Conservation (phyloP, 2,113 vertebrate genomes). For the Myrmophylax atrothorax region DNA sequence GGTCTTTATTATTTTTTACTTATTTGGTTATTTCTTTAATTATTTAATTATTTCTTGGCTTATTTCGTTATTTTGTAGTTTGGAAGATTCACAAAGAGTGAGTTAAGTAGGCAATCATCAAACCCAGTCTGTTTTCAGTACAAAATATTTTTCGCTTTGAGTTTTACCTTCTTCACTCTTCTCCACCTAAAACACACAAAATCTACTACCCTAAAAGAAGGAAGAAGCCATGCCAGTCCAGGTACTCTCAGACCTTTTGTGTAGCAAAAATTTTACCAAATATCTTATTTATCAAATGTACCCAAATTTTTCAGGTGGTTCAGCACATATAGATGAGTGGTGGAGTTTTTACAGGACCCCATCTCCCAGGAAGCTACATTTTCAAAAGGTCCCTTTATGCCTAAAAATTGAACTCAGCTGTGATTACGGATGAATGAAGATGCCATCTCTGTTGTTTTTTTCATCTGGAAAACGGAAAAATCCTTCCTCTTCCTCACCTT, state of each 20-base stretch:
- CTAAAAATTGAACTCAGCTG: not conserved
- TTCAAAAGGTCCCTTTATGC: not conserved
- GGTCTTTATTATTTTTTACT: not conserved
- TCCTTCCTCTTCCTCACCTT: not conserved
- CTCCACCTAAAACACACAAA: not conserved
- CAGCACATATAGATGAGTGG: fast-evolving
- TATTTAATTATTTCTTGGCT: not conserved
- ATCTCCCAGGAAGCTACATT: not conserved
- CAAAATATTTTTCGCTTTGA: not conserved
- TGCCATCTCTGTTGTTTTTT: not conserved
- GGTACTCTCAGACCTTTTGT: not conserved
- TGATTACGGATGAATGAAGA: not conserved
- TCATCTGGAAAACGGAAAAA: not conserved
- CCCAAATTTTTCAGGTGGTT: not conserved
- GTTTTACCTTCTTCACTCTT: not conserved
- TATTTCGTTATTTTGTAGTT: not conserved
- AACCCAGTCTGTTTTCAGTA: not conserved
- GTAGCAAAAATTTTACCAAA: not conserved
- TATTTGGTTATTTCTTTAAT: not conserved
- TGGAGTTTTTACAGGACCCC: not conserved
- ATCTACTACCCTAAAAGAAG: not conserved
- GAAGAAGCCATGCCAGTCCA: not conserved
- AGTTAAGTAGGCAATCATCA: not conserved
- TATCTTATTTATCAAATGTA: not conserved
- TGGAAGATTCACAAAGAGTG: not conserved